phyloP scores from a whole-genome alignment of 2,113 vertebrate genomes.

The Paratilapia polleni region DNA sequence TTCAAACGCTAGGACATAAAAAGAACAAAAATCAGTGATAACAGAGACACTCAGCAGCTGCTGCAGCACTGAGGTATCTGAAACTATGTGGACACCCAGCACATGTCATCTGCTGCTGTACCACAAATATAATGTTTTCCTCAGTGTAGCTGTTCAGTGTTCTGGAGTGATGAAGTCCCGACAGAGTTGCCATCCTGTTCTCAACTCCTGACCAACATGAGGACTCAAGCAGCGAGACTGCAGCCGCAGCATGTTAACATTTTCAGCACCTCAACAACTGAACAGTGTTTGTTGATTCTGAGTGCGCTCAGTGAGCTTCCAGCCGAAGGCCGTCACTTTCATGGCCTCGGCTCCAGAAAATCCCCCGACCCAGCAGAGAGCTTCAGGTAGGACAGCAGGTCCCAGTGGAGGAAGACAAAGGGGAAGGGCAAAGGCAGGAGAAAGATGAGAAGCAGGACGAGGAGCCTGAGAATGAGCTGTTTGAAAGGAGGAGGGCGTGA shows the following conservation, averaged over 20 bases:
- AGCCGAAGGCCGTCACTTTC: slow-evolving; percentile 43
- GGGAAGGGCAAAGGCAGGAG: not conserved
- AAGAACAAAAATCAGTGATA: not conserved
- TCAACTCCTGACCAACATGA: not conserved
- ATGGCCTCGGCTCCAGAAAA: slow-evolving; percentile 62
- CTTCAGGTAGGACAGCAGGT: slow-evolving; percentile 37
- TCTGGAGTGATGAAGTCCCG: not conserved
- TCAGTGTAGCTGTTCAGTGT: not conserved
- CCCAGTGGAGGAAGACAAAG: slow-evolving; percentile 6
- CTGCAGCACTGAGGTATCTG: not conserved
- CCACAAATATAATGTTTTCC: not conserved
- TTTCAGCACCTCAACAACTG: not conserved
- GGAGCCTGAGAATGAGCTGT: not conserved
- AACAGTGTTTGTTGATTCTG: slow-evolving; percentile 42
- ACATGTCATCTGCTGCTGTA: not conserved
- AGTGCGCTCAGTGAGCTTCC: slow-evolving; percentile 22
- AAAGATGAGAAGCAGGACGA: not conserved
- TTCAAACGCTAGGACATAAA: not conserved
- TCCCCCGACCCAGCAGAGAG: slow-evolving; percentile 42
- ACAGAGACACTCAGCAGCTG: not conserved
- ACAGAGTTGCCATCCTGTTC: not conserved
- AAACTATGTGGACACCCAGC: not conserved
- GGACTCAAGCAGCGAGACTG: not conserved
- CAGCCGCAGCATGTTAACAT: slow-evolving; percentile 40
- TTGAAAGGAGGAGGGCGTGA: not conserved